Base-by-base conservation (phyloP, 2,113 vertebrate species). In the Tetrax tetrax region DNA sequence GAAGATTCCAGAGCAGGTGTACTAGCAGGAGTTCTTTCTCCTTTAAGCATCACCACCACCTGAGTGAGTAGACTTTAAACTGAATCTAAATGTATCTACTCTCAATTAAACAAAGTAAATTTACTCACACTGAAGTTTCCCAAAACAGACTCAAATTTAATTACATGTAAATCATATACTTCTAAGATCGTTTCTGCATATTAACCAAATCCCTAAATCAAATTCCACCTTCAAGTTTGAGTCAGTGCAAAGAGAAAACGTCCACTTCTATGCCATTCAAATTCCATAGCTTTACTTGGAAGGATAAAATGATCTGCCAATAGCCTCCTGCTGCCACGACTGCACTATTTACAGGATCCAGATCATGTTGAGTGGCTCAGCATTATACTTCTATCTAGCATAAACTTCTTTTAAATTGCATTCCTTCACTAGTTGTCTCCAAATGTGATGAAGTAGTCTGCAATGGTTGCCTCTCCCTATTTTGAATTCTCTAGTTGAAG, bases 401-500 rank as follows among this genome's bases (percentile, higher is more conserved):
- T 14, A 85, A 11, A 9, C 29, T 75, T 31, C 66, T 83, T 71
- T 51, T 50, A 89, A 87, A 87, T 59, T 14, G 2, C 81, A 91
- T 10, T 91, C 65, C 66, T 85, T 85, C 76, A 56, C 56, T 78
- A 87, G 86, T 38, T 29, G 53, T 71, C 64, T 86, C 48, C 69
- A 86, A 80, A 72, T 79, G 61, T 35, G 77, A 76, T 64, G 61
- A 87, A 75, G 86, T 14, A 89, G 88, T 35, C 95, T 93, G 78
- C 76, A 94, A 54, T 70, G 80, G 78, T 38, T 90, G 94, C 90
- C 70, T 93, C 74, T 74, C 89, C 80, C 90, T 93, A 61, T 68
- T 93, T 82, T 84, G 65, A 92, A 96, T 90, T 93, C 83, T 93
- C 77, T 84, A 84, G 79, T 37, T 93, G 82, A 95, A 92, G 76